Evolutionary conservation across 2,888 invertebrate genomes (phyloP), one percentile per base, ranked within the genome.

Genomic region (Sturmia bella): DNA sequence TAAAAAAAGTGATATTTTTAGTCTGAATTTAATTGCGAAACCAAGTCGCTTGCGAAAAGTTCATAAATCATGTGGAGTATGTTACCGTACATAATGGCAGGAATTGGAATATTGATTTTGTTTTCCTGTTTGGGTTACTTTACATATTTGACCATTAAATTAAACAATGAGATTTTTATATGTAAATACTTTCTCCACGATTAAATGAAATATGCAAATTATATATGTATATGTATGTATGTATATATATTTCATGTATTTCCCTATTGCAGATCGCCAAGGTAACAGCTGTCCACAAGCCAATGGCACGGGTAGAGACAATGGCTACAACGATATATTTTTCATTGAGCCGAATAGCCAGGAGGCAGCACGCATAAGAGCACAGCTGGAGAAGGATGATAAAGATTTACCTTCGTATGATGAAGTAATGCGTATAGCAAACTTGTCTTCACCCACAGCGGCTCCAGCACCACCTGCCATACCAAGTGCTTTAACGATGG

Each of bases 381-480:
- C 87, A 13, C 89, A 88, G 75, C 82, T 87, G 37, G 87, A 87
- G 15, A 90, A 90, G 74, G 88, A 89, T 75, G 90, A 90, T 17
- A 89, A 88, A 69, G 90, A 90, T 15, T 84, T 90, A 80, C 90
- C 90, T 43, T 87, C 87, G 73, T 90, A 90, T 57, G 90, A 90
- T 37, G 90, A 90, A 56, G 90, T 89, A n/a, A 89, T 90, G 85
- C 88, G 87, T 19, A 87, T 90, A 86, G 87, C 88, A 39, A 84
- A 85, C 56, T 66, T 87, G 4, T 85, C 85, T 2, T 81, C 78
- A 13, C 59, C 83, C 11, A 66, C 72, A 17, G 43, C 81, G 1
- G 19, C 75, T n/a, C 19, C 41, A 21, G 59, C 61, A 0, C 43
- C 61, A 0, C 43, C 70, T 2, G 27, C 57, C 13, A 63, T 48